Percentiles rank a stretch among this genome's conserved stretches.
phyloP scores from a whole-genome alignment of 2,888 invertebrate genomes.

The Ceraclea dissimilis region DNA sequence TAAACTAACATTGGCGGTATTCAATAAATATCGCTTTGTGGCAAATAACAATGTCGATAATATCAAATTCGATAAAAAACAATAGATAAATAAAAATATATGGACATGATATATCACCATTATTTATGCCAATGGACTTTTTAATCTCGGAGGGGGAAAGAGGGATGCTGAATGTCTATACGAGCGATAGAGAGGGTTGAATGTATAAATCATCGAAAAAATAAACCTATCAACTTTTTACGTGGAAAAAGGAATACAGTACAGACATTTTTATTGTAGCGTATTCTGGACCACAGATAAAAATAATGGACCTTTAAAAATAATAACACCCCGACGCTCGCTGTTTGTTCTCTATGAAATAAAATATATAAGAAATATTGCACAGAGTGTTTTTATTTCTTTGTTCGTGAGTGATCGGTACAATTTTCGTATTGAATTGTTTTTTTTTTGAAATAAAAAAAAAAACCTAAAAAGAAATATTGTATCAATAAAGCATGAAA shows the following conservation, averaged over 20 bases:
- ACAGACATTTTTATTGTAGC: neutral
- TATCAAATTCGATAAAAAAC: neutral
- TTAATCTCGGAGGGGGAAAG: neutral
- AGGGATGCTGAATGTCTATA: no score
- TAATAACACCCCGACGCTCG: no score
- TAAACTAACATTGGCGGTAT: no score
- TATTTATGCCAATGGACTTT: conserved; percentile 1
- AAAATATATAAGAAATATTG: no score
- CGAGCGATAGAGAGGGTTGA: neutral
- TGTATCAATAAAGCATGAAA: no score
- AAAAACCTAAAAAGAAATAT: no score
- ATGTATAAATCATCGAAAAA: neutral
- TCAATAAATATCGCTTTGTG: neutral
- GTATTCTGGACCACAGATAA: neutral
- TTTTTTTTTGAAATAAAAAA: no score
- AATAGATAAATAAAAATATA: neutral
- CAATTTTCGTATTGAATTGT: no score
- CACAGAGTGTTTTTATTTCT: no score
- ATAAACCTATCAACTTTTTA: conserved; percentile 16
- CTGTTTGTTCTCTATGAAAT: no score
- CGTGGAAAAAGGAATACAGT: neutral
- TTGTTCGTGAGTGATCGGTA: no score
- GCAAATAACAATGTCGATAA: neutral
- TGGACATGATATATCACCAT: neutral
- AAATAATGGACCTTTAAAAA: no score